Conservation (phyloP, 1,140 invertebrate species). For the Diprion similis region DNA sequence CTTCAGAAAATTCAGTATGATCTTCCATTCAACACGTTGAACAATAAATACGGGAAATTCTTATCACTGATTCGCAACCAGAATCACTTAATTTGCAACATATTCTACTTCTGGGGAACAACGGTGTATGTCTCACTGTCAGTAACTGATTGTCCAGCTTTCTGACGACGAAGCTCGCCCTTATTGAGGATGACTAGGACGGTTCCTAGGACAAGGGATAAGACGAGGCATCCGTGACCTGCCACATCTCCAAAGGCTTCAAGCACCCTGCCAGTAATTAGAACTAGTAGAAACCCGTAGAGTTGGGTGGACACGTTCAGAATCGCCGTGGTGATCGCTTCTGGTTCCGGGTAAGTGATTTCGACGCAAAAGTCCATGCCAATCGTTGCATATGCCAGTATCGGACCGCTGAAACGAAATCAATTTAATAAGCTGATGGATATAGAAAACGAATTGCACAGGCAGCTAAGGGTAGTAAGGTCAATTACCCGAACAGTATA, state of each 20-base stretch:
- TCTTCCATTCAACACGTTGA: background rate
- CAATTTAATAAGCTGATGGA: background rate
- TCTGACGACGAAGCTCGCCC: background rate
- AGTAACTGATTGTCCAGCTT: background rate
- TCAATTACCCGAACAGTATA: conserved; percentile 30
- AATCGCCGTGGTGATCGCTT: conserved; percentile 69
- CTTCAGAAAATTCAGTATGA: too few relatives aligned
- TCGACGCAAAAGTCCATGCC: conserved; percentile 77
- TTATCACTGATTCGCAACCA: background rate
- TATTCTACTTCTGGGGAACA: background rate
- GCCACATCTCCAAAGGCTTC: conserved; percentile 24
- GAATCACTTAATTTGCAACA: background rate
- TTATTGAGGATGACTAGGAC: background rate
- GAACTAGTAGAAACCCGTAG: conserved; percentile 39
- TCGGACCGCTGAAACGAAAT: conserved; percentile 64
- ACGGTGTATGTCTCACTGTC: too few relatives aligned
- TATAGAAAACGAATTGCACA: too few relatives aligned
- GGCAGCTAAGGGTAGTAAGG: too few relatives aligned
- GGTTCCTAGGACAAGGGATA: background rate
- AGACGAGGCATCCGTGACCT: background rate
- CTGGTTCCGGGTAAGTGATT: conserved; percentile 73
- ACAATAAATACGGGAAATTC: background rate
- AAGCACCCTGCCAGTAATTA: conserved; percentile 31
- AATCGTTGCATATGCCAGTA: conserved; percentile 73
- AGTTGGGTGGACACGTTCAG: conserved; percentile 68